These are phyloP conservation scores for Zingel zingel DNA, from an alignment of 2,113 vertebrate species.

Conservation along the genomic window DNA sequence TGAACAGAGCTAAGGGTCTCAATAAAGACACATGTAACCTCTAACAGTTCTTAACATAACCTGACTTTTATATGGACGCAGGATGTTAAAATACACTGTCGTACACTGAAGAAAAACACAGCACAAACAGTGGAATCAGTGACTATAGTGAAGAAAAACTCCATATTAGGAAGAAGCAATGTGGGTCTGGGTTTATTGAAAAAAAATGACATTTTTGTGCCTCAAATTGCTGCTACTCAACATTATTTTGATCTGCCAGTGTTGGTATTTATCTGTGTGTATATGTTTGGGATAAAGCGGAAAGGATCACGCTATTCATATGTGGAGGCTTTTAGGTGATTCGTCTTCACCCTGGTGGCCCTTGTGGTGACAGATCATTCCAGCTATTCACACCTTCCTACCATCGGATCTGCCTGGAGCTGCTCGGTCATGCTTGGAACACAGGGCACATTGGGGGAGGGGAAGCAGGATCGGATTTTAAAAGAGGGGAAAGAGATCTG, in stretches of 20 bases:
- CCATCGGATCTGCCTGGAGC: conserved; percentile 58
- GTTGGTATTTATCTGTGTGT: background rate
- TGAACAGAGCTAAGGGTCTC: background rate
- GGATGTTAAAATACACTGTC: background rate
- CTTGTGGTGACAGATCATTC: conserved; percentile 53
- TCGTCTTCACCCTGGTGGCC: conserved; percentile 55
- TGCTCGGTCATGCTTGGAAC: conserved; percentile 50
- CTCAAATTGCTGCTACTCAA: background rate
- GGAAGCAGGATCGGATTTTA: conserved; percentile 17
- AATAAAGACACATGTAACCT: too few relatives aligned
- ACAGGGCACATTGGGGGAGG: background rate
- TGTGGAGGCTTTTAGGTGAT: conserved; percentile 40
- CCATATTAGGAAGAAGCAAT: background rate
- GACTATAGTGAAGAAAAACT: background rate
- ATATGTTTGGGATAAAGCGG: background rate
- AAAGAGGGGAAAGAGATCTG: background rate
- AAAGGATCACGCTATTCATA: background rate
- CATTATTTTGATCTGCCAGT: background rate
- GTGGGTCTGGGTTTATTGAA: background rate
- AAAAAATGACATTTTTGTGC: background rate
- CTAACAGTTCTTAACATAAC: too few relatives aligned
- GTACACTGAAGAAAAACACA: background rate
- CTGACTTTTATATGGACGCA: background rate
- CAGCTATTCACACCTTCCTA: conserved; percentile 64
- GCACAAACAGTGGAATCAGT: background rate